These are phyloP conservation scores for Monodelphis domestica DNA, from an alignment of 2,797 vertebrate species.

Conservation along the genomic window DNA sequence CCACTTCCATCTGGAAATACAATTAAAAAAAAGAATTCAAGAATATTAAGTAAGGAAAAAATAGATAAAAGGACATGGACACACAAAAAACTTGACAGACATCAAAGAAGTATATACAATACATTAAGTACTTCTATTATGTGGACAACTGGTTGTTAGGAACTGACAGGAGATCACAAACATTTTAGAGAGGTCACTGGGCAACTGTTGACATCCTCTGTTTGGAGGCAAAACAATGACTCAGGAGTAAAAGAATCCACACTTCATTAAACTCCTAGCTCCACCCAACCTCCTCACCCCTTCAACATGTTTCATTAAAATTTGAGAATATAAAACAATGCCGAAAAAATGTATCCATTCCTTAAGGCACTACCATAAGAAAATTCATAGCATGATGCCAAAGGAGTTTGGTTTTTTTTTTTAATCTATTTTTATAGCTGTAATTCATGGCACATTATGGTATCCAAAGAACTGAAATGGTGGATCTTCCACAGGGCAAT, in stretches of 20 bases:
- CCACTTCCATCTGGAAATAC: slow-evolving; percentile 41
- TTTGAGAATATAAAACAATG: background rate
- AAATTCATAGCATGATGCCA: background rate
- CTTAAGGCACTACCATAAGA: background rate
- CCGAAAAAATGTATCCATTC: background rate
- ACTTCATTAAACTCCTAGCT: slow-evolving; percentile 47
- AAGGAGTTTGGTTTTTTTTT: background rate
- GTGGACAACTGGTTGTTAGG: slow-evolving; percentile 51
- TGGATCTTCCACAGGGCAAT: background rate
- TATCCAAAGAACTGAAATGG: background rate
- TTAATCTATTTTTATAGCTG: background rate
- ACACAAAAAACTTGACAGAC: slow-evolving; percentile 57
- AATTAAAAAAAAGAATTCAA: slow-evolving; percentile 20
- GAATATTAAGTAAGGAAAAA: slow-evolving; percentile 56
- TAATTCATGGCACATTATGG: background rate
- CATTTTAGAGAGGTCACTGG: slow-evolving; percentile 68
- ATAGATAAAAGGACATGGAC: slow-evolving; percentile 66
- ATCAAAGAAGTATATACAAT: slow-evolving; percentile 68
- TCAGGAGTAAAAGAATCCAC: slow-evolving; percentile 61
- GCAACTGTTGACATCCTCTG: slow-evolving; percentile 71
- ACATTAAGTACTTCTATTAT: slow-evolving; percentile 66
- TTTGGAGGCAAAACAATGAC: slow-evolving; percentile 73
- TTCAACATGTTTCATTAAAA: background rate
- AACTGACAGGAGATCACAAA: slow-evolving; percentile 65
- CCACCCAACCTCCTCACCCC: background rate